A percentile compares a stretch with the other conserved stretches of the same genome.
Conservation (phyloP, 2,113 vertebrate species). For the Nerophis lumbriciformis region DNA sequence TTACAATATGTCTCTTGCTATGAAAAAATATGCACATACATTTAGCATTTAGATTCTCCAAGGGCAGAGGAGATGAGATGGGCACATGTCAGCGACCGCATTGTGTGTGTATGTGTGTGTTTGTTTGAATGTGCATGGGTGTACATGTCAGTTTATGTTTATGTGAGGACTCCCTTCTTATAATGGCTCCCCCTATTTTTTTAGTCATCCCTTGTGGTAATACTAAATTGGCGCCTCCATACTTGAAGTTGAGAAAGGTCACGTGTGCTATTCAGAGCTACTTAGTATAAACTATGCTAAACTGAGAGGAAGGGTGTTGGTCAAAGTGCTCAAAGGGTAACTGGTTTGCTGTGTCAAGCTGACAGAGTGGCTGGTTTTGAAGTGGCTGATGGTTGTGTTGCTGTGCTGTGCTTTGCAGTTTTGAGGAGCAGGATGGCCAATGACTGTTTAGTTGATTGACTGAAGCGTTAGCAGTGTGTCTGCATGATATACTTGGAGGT, state of each 20-base stretch:
- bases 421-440: slow-evolving; percentile 39
- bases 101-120: slow-evolving; percentile 73
- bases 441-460: slow-evolving; percentile 28
- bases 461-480: slow-evolving; percentile 38
- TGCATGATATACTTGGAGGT: slow-evolving; percentile 37
- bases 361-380: slow-evolving; percentile 48
- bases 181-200: slow-evolving; percentile 73
- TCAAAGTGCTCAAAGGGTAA: slow-evolving; percentile 58
- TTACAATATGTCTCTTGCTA: slow-evolving; percentile 90
- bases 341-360: slow-evolving; percentile 51
- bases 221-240: slow-evolving; percentile 56
- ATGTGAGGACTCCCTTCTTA: slow-evolving; percentile 67
- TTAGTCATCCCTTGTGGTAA: slow-evolving; percentile 82
- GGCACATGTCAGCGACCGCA: slow-evolving; percentile 80
- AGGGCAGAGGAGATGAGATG: slow-evolving; percentile 84
- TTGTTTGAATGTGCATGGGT: slow-evolving; percentile 72
- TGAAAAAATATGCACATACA: slow-evolving; percentile 99
- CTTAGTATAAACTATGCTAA: slow-evolving; percentile 53
- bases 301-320: slow-evolving; percentile 47
- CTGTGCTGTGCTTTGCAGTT: slow-evolving; percentile 23
- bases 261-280: slow-evolving; percentile 52
- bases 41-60: slow-evolving; percentile 94
- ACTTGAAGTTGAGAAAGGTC: slow-evolving; percentile 65
- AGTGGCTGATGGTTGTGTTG: slow-evolving; percentile 28
- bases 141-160: slow-evolving; percentile 66